Base-by-base conservation (phyloP, 2,888 invertebrate genomes). In the Tenthredo notha region DNA sequence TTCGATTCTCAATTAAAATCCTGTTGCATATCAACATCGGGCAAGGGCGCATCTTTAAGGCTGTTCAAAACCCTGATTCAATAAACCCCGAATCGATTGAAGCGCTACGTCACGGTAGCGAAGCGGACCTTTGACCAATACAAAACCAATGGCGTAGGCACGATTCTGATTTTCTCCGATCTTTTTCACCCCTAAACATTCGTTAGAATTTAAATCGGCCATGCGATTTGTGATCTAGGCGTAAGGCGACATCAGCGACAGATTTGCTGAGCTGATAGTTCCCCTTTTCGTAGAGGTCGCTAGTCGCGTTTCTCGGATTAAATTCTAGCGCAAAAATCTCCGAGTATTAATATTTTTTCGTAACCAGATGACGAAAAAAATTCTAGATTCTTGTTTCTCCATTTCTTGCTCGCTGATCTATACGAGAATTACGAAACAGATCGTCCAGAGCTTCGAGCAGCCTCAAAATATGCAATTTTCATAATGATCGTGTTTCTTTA, bases 401-500 rank as follows among this genome's bases (percentile, higher is more conserved):
- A 43, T 12, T 12, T 12, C 12, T 43, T 43, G 10, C 43, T 43
- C 43, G 43, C 43, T 43, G 43, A 43, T 12, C 43, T 43, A 9
- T 40, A 9, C 40, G 40, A 9, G 0, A 40, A 40, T 40, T 40
- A 40, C 40, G 40, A 9, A 40, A 40, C 4, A n/a, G 50, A 54
- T 18, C 12, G 50, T 54, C 9, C 40, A 50, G 10, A 61, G 61
- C 61, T 21, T 61, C 25, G 10, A 61, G 9, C 21, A 61, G 61
- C n/a, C 61, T 61, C 10, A 12, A 61, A 61, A 21, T 25, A 21
- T 12, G 21, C 70, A 18, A 70, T 40, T 40, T 29, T 54, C 75
- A 47, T 50, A 84, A 85, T 84, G 54, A 85, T 12, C n/a, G 15
- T 54, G 47, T 85, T 29, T 50, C 50, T 2, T 87, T 85, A 90